Percentiles rank a stretch among this genome's conserved stretches.
Evolutionary conservation across 1,140 invertebrate genomes (phyloP).

Genomic region (Elysia chlorotica): DNA sequence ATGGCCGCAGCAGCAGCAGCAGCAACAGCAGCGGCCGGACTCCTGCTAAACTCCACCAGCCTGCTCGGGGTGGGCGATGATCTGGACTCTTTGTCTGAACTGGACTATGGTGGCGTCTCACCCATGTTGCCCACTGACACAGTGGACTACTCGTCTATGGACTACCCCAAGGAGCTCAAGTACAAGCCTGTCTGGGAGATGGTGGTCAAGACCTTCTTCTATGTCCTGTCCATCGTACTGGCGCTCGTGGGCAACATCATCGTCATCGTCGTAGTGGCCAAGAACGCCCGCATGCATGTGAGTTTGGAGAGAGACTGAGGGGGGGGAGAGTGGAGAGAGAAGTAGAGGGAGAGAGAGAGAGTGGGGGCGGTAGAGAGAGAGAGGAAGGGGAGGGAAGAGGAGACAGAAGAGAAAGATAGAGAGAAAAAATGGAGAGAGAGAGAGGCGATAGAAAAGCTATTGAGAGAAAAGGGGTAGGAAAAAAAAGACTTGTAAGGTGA

Average conservation of each 20-base stretch:
- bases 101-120: no score
- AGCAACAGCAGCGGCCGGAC: no score
- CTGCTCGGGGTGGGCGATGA: no score
- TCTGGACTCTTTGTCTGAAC: no score
- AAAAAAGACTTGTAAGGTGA: no score
- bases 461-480: neutral
- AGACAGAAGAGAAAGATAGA: neutral
- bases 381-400: neutral
- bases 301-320: neutral
- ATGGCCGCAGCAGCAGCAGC: no score
- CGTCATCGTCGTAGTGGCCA: constrained; percentile 41
- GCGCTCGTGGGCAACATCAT: constrained; percentile 48
- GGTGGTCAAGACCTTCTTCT: constrained; percentile 52
- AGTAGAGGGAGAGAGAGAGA: neutral
- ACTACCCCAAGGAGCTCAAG: constrained; percentile 29
- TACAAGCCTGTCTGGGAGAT: constrained; percentile 42
- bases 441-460: neutral
- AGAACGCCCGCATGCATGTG: constrained; percentile 44
- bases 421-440: neutral
- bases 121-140: no score
- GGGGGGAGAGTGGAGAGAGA: neutral
- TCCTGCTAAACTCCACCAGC: no score
- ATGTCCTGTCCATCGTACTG: constrained; percentile 44
- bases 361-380: neutral
- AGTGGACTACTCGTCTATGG: constrained; percentile 18